Base-by-base conservation (phyloP, 2,888 invertebrate species). In the Smittia sp. region DNA sequence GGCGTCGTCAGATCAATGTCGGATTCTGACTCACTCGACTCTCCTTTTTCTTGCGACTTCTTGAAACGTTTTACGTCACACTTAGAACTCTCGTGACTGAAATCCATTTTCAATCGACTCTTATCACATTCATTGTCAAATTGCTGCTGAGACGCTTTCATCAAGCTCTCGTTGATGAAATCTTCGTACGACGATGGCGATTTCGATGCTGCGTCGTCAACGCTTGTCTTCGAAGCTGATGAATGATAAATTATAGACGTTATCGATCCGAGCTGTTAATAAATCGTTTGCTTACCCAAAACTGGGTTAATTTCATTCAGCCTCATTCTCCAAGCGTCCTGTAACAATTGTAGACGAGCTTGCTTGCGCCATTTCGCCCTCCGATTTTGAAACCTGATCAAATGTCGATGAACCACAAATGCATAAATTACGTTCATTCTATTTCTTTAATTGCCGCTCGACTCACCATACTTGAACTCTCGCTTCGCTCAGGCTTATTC, bases 331-430 rank as follows among this genome's bases (percentile, higher is more conserved):
- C 94, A 94, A 1, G 94, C 94, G 79, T 94, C 94, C 79, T 94
- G 94, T 20, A 94, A 84, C 70, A 94, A 84, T 79, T 94, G 94
- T 75, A 94, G 84, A 0, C 94, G 86, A 0, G 94, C 93, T 79
- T 94, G 93, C 80, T 94, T 94, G 18, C 94, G 87, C 94, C 94
- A 94, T 81, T 94, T 94, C 3, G 94, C 94, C 70, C 94, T 85
- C 54, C 94, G 86, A 67, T 67, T 67, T 41, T 67, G 67, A 41
- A 67, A 70, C 68, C 46, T 68, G 27, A 41, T 38, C 32, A 32
- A 32, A 32, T 9, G 32, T 32, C 54, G 9, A 32, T 32, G 32
- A 32, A 32, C 32, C 32, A 32, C 9, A 32, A 32, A 32, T 32
- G 32, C 32, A 32, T 32, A 32, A 32, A 9, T 32, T 32, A 46